Conservation (phyloP, 2,797 vertebrate genomes). For the Spea hammondii region DNA sequence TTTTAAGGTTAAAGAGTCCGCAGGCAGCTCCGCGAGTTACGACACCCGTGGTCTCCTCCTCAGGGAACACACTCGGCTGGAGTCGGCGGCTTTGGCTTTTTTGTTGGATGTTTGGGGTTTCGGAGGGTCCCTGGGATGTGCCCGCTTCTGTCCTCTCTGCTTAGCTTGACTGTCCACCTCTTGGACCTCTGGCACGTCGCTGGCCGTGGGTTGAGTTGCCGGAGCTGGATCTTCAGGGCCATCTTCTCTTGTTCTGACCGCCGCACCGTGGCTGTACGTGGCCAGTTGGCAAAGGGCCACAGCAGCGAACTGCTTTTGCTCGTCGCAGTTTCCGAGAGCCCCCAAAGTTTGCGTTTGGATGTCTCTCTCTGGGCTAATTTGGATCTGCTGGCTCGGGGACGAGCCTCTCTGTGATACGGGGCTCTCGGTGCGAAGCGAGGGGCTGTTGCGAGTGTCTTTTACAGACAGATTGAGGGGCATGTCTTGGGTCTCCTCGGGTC, state of each 20-base stretch:
- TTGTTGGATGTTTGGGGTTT: constrained; percentile 71
- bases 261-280: constrained; percentile 69
- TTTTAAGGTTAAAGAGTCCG: no score
- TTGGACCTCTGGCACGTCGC: constrained; percentile 13
- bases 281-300: constrained; percentile 95
- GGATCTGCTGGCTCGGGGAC: background rate
- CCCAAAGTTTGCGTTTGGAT: constrained; percentile 43
- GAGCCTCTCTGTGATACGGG: background rate
- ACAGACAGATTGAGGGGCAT: constrained; percentile 90
- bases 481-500: constrained; percentile 67
- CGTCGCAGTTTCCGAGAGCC: constrained; percentile 77
- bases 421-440: background rate
- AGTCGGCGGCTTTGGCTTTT: constrained; percentile 66
- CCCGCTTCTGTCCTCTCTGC: constrained; percentile 73
- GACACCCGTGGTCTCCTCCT: constrained; percentile 80
- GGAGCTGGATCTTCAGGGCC: constrained; percentile 45
- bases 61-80: constrained; percentile 69
- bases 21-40: constrained; percentile 53
- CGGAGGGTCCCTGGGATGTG: constrained; percentile 62
- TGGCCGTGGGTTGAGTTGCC: background rate
- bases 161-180: constrained; percentile 57
- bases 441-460: constrained; percentile 65
- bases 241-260: constrained; percentile 31
- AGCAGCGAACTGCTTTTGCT: constrained; percentile 88
- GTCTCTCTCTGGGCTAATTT: accelerated